A percentile compares a stretch with the other conserved stretches of the same genome.
These are phyloP conservation scores for Gulo gulo DNA, from an alignment of 2,113 vertebrate species.

Conservation along the genomic window DNA sequence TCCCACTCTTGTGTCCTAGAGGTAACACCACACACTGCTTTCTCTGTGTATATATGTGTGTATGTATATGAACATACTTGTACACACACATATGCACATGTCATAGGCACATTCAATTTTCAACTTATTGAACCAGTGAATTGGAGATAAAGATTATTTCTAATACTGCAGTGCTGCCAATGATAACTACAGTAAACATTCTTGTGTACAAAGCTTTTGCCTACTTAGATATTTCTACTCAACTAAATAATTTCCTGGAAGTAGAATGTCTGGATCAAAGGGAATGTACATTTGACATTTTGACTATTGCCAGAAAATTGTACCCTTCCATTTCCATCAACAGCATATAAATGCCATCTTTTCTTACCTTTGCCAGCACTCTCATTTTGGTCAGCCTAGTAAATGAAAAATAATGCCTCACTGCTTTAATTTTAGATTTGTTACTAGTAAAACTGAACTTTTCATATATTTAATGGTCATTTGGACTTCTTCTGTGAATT, in stretches of 20 bases:
- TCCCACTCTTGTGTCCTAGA: neutral
- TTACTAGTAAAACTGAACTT: neutral
- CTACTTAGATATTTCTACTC: conserved; percentile 17
- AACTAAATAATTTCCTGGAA: conserved; percentile 12
- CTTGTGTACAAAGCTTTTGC: neutral
- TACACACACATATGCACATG: neutral
- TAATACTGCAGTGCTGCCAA: neutral
- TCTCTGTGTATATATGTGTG: neutral
- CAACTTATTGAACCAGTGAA: neutral
- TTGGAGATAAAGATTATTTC: neutral
- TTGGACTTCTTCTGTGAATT: conserved; percentile 21
- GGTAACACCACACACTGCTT: neutral
- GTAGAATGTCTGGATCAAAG: neutral
- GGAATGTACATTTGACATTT: neutral
- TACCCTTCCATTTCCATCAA: neutral
- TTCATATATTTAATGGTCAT: neutral
- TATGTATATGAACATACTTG: neutral
- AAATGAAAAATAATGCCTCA: neutral
- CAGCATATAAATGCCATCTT: neutral
- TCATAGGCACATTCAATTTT: neutral
- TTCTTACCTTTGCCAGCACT: neutral
- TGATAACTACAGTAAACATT: neutral
- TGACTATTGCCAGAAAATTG: neutral
- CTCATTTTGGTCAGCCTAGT: neutral
- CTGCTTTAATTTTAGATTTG: neutral